Base-by-base conservation (phyloP, 2,888 invertebrate genomes). In the Philereme transversata region DNA sequence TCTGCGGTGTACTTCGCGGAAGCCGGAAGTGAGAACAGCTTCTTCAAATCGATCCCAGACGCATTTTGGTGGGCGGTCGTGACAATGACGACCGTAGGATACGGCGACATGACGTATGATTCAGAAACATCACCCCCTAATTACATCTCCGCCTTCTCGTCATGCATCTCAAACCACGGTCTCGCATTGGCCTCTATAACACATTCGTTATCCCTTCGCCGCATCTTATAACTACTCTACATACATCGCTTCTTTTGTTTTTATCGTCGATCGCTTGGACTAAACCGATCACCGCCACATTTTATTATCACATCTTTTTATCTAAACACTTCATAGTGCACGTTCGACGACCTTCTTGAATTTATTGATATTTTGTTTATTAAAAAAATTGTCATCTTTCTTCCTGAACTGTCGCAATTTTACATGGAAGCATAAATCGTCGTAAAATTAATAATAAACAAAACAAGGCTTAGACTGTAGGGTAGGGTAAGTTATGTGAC, bases 51-150 rank as follows among this genome's bases (percentile, higher is more conserved):
- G 94, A 99, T 99, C 95, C 99, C 99, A 93, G 99, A 99, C 95
- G 99, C 99, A 94, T 99, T 99, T 96, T 99, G 99, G 99, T 99
- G 99, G 99, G 98, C 98, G 94, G 98, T 99, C 94, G 99, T 99
- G 94, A 99, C 97, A 94, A 97, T 97, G 97, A 97, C 97, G 94
- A 99, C 99, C 94, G 99, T 99, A 94, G 99, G 99, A 95, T 99
- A 99, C 96, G 99, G 99, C 95, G 99, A 99, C 95, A 99, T 99
- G 99, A 97, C 97, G 97, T 96, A 96, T 95, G 96, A 94, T 93
- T 84, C 86, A 85, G 84, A 81, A 86, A 88, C 82, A 83, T 87
- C 88, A 87, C 79, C 82, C 60, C 82, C 84, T 82, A 84, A 77
- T 82, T 84, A 88, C 86, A 88, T 86, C 73, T 84, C 77, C 82